A percentile compares a stretch with the other conserved stretches of the same genome.
Evolutionary conservation across 2,797 vertebrate species (phyloP).

Genomic region (Chelmon rostratus): DNA sequence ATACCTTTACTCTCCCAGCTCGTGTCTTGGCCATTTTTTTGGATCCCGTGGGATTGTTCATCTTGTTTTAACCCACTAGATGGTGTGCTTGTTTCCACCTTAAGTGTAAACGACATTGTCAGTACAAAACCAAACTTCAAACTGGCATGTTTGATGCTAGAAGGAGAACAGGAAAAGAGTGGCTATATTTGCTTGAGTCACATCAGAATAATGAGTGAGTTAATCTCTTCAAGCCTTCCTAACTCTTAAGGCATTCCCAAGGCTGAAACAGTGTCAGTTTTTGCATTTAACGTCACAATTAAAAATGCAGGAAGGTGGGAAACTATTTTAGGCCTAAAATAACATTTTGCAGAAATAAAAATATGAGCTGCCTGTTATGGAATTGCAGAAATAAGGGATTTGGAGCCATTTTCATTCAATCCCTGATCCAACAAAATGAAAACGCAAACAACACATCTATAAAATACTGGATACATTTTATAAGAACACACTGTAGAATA

Average conservation of each 20-base stretch:
- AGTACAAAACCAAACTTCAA: conserved; percentile 9
- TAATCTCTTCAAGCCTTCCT: neutral
- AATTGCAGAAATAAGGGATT: neutral
- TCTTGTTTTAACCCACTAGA: conserved; percentile 73
- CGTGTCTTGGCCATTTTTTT: conserved; percentile 55
- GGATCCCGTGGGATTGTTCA: conserved; percentile 36
- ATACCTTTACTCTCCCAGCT: conserved; percentile 75
- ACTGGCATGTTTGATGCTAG: neutral
- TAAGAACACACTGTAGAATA: neutral
- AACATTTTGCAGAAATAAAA: neutral
- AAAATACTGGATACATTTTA: neutral
- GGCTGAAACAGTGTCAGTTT: neutral
- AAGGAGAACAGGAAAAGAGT: neutral
- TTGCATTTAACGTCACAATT: neutral
- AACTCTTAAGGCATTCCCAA: neutral
- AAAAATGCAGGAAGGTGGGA: neutral
- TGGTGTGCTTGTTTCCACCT: conserved; percentile 69
- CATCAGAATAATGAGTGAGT: no score
- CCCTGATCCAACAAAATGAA: neutral
- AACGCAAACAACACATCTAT: conserved; percentile 4
- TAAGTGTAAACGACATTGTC: conserved; percentile 33
- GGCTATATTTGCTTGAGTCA: no score
- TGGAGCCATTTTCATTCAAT: neutral
- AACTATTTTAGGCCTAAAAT: neutral
- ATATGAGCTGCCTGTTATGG: neutral